phyloP scores from a whole-genome alignment of 2,888 invertebrate species.

The Latheticus oryzae region DNA sequence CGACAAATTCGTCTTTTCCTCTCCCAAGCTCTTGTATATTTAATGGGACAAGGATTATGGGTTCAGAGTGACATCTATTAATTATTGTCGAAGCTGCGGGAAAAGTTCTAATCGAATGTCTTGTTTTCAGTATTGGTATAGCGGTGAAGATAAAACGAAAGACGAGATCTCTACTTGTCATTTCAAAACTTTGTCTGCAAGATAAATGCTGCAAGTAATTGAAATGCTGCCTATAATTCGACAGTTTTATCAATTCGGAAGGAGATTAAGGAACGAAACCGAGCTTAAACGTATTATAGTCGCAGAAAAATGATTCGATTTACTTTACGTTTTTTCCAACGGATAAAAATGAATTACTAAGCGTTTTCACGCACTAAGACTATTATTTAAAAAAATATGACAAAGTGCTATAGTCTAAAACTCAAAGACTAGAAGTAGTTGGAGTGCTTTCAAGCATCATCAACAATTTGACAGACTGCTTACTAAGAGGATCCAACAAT shows the following conservation, averaged over 20 bases:
- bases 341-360: no score
- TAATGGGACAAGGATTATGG: slow-evolving; percentile 42
- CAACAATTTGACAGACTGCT: no score
- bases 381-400: no score
- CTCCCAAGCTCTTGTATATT: slow-evolving; percentile 29
- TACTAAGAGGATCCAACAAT: slow-evolving; percentile 7
- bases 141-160: slow-evolving; percentile 53
- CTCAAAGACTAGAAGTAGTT: not conserved
- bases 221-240: slow-evolving; percentile 47
- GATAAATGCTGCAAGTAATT: slow-evolving; percentile 50
- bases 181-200: slow-evolving; percentile 51
- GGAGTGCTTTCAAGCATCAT: not conserved
- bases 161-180: slow-evolving; percentile 52
- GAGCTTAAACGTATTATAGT: slow-evolving; percentile 6
- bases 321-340: no score
- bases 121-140: slow-evolving; percentile 48
- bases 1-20: slow-evolving; percentile 30
- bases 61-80: slow-evolving; percentile 54
- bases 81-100: slow-evolving; percentile 54
- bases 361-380: no score
- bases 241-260: slow-evolving; percentile 44
- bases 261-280: slow-evolving; percentile 29
- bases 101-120: slow-evolving; percentile 58
- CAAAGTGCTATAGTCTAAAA: no score
- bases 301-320: slow-evolving; percentile 2